These are phyloP conservation scores for Morpho achilles DNA, from an alignment of 2,888 invertebrate genomes.

Conservation along the genomic window DNA sequence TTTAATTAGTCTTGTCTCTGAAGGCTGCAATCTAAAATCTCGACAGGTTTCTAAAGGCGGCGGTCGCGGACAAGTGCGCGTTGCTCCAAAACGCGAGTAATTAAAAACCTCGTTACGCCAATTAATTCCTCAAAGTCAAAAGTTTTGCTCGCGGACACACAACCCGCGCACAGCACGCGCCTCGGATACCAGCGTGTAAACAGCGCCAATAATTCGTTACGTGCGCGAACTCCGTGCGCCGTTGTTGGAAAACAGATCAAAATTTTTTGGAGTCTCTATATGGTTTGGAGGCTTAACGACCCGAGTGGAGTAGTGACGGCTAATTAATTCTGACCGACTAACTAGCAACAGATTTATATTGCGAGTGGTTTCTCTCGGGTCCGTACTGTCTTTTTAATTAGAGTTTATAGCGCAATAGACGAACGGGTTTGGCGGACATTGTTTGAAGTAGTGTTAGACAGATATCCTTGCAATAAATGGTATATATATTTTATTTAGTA, in stretches of 20 bases:
- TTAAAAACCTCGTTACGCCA: slow-evolving; percentile 72
- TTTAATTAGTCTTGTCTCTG: slow-evolving; percentile 29
- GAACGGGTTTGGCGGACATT: slow-evolving; percentile 18
- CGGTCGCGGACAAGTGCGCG: slow-evolving; percentile 32
- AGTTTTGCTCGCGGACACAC: slow-evolving; percentile 32
- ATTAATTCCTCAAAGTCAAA: slow-evolving; percentile 75
- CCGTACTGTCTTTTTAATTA: slow-evolving; percentile 41
- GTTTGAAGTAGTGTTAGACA: slow-evolving; percentile 10
- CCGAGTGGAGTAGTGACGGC: slow-evolving; percentile 41
- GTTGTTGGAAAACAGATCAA: slow-evolving; percentile 24
- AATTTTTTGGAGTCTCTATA: slow-evolving; percentile 51
- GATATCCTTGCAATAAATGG: slow-evolving; percentile 5
- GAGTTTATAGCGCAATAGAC: slow-evolving; percentile 22
- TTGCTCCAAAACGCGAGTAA: slow-evolving; percentile 46
- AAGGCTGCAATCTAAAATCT: slow-evolving; percentile 30
- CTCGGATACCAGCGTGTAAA: neutral
- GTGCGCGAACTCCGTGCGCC: neutral
- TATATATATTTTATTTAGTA: too few relatives aligned
- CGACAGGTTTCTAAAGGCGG: slow-evolving; percentile 23
- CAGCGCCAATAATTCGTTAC: neutral
- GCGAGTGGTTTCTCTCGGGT: slow-evolving; percentile 29
- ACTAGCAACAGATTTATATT: slow-evolving; percentile 49
- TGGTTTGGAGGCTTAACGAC: slow-evolving; percentile 56
- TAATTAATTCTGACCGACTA: slow-evolving; percentile 58
- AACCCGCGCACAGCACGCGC: slow-evolving; percentile 3